Conservation (phyloP, 2,888 invertebrate species). For the Tetragnatha montana region DNA sequence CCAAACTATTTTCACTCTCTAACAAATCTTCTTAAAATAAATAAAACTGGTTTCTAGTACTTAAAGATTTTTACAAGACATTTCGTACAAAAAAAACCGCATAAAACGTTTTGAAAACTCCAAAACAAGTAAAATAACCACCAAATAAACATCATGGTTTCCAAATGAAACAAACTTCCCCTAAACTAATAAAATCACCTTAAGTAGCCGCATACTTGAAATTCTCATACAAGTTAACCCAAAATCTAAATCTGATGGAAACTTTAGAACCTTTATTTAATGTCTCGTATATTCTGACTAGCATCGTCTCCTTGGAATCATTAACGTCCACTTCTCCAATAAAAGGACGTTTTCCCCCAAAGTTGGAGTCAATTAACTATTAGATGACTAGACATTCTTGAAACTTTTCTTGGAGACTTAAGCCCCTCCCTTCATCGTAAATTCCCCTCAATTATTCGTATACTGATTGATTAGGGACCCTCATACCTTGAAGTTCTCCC, state of each 20-base stretch:
- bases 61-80: no score
- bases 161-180: not conserved
- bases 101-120: no score
- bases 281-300: not conserved
- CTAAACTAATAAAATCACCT: not conserved
- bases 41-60: no score
- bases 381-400: not conserved
- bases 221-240: not conserved
- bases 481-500: no score
- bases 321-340: not conserved
- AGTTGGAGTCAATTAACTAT: not conserved
- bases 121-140: no score
- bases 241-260: not conserved
- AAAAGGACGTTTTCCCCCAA: not conserved
- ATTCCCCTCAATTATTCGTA: not conserved
- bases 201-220: not conserved
- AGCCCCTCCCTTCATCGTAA: not conserved
- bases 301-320: not conserved
- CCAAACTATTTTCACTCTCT: no score
- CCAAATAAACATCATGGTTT: not conserved
- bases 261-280: not conserved
- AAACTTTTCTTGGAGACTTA: not conserved
- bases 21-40: no score
- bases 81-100: no score
- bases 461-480: not conserved